Percentiles rank a stretch among this genome's conserved stretches.
These are phyloP conservation scores for Toxostoma redivivum DNA, from an alignment of 2,113 vertebrate genomes.

Conservation along the genomic window DNA sequence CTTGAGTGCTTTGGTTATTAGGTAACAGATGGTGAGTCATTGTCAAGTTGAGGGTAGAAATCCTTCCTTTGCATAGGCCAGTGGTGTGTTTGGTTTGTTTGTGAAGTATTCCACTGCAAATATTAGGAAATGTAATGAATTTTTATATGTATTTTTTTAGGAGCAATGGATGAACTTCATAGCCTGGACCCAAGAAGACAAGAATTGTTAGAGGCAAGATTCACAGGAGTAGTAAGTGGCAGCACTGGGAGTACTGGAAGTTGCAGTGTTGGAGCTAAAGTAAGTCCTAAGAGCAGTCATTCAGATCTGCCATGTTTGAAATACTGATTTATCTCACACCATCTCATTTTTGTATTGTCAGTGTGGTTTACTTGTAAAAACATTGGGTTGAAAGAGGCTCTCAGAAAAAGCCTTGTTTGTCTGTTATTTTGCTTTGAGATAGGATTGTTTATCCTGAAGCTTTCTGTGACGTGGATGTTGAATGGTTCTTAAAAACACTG, in stretches of 20 bases:
- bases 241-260: conserved; percentile 97
- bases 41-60: not conserved
- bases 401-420: not conserved
- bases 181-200: conserved; percentile 98
- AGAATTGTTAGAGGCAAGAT: conserved; percentile 95
- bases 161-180: conserved; percentile 99
- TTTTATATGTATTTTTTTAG: conserved; percentile 57
- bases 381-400: not conserved
- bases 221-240: conserved; percentile 94
- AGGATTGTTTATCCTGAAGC: not conserved
- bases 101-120: not conserved
- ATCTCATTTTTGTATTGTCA: not conserved
- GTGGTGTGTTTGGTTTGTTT: not conserved
- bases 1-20: not conserved
- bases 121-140: not conserved
- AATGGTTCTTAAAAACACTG: not conserved
- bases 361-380: not conserved
- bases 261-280: conserved; percentile 95
- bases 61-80: not conserved
- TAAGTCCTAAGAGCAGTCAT: conserved; percentile 67
- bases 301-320: not conserved
- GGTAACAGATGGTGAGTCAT: not conserved
- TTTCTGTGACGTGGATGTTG: not conserved
- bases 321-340: not conserved
- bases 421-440: not conserved